These are phyloP conservation scores for Acomys russatus DNA, from an alignment of 2,797 vertebrate genomes.

Conservation along the genomic window DNA sequence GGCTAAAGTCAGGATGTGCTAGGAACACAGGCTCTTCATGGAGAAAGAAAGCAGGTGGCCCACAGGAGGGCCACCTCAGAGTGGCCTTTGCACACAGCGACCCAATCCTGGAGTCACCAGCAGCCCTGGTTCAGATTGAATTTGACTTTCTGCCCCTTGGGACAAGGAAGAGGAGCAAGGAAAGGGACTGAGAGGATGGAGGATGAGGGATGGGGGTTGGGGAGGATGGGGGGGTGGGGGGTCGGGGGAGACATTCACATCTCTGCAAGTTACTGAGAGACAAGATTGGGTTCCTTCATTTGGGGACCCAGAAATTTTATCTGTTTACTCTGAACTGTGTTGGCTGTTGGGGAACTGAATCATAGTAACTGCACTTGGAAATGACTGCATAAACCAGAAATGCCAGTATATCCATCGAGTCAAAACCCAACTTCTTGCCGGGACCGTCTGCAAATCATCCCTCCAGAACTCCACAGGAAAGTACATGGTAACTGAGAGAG, in stretches of 20 bases:
- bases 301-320: neutral
- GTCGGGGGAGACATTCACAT: neutral
- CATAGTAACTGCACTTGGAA: neutral
- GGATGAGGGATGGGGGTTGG: too few species aligned
- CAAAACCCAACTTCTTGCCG: neutral
- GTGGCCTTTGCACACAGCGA: too few species aligned
- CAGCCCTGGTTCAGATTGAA: neutral
- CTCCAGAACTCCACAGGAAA: neutral
- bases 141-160: neutral
- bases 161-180: neutral
- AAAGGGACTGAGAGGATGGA: neutral
- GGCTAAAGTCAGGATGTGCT: neutral
- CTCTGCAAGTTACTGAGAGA: neutral
- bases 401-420: neutral
- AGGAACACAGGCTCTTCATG: neutral
- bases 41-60: neutral
- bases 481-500: too few species aligned
- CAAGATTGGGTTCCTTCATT: neutral
- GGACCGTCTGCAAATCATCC: accelerated
- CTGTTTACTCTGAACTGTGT: neutral
- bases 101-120: neutral
- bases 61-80: accelerated
- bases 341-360: neutral
- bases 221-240: neutral
- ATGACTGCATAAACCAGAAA: neutral